Percentiles rank a stretch among this genome's conserved stretches.
Conservation (phyloP, 2,113 vertebrate species). For the Ptyas mucosa region DNA sequence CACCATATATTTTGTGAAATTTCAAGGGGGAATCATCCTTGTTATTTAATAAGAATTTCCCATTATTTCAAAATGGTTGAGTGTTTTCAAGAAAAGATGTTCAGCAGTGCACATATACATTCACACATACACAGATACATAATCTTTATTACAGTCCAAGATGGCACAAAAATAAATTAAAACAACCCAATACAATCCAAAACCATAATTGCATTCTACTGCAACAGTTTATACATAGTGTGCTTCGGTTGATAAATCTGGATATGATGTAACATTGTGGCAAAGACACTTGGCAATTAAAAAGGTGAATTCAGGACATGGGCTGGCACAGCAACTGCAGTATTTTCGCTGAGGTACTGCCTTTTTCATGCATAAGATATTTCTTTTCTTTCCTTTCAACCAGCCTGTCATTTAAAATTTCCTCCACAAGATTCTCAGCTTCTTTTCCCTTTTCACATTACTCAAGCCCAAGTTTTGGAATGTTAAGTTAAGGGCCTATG, state of each 20-base stretch:
- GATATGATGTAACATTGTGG: neutral
- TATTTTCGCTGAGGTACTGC: neutral
- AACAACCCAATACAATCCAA: neutral
- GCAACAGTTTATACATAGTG: neutral
- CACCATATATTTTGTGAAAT: neutral
- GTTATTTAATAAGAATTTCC: constrained; percentile 31
- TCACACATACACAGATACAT: neutral
- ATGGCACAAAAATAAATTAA: neutral
- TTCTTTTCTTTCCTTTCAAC: neutral
- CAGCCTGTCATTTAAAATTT: neutral
- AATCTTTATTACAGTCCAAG: neutral
- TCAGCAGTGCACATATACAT: neutral
- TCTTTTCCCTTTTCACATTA: neutral
- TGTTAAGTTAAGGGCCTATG: neutral
- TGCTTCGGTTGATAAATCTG: neutral
- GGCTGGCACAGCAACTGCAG: neutral
- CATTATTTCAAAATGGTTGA: constrained; percentile 9
- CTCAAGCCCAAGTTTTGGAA: neutral
- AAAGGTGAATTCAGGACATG: neutral
- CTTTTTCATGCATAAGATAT: neutral
- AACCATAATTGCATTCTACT: neutral
- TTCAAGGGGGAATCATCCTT: neutral
- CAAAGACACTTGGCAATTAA: neutral
- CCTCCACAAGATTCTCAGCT: neutral
- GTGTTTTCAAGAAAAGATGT: constrained; percentile 18